Conservation (phyloP, 2,888 invertebrate species). For the Hetaerina titia region DNA sequence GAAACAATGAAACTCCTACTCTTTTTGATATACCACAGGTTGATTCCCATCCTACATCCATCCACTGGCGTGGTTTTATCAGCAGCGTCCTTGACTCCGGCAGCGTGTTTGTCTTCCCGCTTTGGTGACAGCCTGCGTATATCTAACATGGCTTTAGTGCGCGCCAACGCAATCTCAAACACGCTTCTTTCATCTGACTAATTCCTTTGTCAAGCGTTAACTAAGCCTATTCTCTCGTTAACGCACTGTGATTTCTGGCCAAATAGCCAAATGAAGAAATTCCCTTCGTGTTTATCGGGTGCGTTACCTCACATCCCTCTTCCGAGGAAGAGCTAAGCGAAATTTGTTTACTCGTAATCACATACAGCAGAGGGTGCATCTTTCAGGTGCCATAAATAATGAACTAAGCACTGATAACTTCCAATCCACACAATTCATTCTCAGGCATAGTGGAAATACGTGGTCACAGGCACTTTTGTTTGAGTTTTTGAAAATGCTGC, state of each 20-base stretch:
- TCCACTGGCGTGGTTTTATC: neutral
- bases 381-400: neutral
- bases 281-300: neutral
- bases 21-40: neutral
- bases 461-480: neutral
- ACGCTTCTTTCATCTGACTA: neutral
- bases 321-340: neutral
- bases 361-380: neutral
- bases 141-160: neutral
- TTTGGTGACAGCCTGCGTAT: neutral
- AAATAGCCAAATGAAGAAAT: neutral
- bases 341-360: neutral
- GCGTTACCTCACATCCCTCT: neutral
- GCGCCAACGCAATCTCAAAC: neutral
- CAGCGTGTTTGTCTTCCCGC: neutral
- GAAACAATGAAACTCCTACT: neutral
- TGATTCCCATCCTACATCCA: neutral
- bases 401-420: neutral
- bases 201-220: conserved; percentile 4
- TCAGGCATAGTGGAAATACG: neutral
- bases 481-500: neutral
- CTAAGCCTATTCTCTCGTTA: neutral
- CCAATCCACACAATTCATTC: neutral
- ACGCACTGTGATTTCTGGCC: neutral
- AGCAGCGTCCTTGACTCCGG: neutral